These are phyloP conservation scores for Accipiter virgatus DNA, from an alignment of 2,113 vertebrate genomes.

Conservation along the genomic window DNA sequence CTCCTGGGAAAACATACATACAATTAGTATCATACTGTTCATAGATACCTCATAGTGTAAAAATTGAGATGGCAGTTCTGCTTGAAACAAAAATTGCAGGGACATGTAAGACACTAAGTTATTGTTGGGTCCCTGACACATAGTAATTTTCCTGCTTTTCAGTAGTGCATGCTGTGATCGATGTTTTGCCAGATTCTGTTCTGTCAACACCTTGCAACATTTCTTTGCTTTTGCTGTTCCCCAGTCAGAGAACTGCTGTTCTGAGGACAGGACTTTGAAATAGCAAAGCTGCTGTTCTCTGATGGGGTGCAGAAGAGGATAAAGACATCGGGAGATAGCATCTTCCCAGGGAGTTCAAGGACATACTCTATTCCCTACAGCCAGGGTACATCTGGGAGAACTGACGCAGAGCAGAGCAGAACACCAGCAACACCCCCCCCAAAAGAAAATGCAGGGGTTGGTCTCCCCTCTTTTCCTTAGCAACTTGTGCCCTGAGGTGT, in stretches of 20 bases:
- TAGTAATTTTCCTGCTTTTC: background rate
- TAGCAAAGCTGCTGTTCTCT: background rate
- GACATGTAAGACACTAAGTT: background rate
- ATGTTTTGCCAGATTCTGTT: background rate
- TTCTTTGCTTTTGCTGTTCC: background rate
- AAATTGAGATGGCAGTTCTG: background rate
- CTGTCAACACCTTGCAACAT: background rate
- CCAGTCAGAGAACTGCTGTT: background rate
- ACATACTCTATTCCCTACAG: background rate
- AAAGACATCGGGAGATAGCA: background rate
- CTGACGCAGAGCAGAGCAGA: background rate
- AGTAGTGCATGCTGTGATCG: rapidly evolving
- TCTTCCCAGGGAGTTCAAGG: background rate
- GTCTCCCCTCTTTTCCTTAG: background rate
- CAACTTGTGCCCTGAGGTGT: background rate
- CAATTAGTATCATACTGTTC: background rate
- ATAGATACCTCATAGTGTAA: background rate
- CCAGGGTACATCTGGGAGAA: background rate
- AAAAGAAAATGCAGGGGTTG: background rate
- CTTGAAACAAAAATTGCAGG: background rate
- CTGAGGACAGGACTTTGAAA: background rate
- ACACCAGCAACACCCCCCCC: background rate
- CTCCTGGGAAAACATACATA: constrained; percentile 1
- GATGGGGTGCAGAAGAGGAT: background rate
- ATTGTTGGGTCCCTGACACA: background rate